phyloP scores from a whole-genome alignment of 2,888 invertebrate genomes.

The Troides helena region DNA sequence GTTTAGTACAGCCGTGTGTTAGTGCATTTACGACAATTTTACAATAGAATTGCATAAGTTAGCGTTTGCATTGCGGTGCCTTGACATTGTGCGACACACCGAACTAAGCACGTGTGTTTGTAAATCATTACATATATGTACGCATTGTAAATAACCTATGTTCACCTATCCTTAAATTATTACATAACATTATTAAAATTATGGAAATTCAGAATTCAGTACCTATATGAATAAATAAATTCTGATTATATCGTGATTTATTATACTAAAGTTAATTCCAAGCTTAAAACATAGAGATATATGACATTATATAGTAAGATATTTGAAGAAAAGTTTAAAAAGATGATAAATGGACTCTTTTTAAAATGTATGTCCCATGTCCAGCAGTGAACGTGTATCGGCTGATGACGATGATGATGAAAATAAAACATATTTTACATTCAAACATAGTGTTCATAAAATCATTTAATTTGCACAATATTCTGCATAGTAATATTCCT shows the following conservation, averaged over 20 bases:
- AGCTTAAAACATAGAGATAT: no score
- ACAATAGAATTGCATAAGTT: conserved; percentile 69
- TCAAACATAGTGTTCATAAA: neutral
- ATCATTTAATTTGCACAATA: neutral
- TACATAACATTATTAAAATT: no score
- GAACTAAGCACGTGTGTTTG: conserved; percentile 68
- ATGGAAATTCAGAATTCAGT: no score
- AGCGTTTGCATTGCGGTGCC: conserved; percentile 52
- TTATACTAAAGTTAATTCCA: no score
- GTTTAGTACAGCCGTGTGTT: conserved; percentile 42
- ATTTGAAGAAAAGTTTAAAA: no score
- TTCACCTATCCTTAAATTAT: neutral
- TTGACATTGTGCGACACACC: conserved; percentile 75
- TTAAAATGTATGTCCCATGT: no score
- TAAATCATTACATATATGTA: conserved; percentile 54
- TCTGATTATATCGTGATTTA: no score
- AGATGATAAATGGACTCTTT: no score
- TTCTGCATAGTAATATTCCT: conserved; percentile 30
- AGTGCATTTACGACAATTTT: conserved; percentile 69
- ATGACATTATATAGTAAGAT: no score
- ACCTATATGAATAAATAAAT: no score
- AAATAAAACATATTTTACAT: neutral
- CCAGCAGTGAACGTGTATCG: no score
- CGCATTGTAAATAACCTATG: neutral
- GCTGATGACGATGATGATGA: no score